A percentile compares a stretch with the other conserved stretches of the same genome.
Evolutionary conservation across 1,140 invertebrate species (phyloP).

Genomic region (Apis mellifera): Amel_HAv3.1 CM009946.2:2858501-2859000

Average conservation of each 20-base stretch:
- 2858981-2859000: constrained; percentile 77
- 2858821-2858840: neutral
- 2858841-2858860: neutral
- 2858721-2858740: too few species aligned
- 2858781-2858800: too few species aligned
- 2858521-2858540: neutral
- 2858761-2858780: too few species aligned
- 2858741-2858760: too few species aligned
- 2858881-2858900: neutral
- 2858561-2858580: too few species aligned
- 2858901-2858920: neutral
- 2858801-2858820: too few species aligned
- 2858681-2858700: too few species aligned
- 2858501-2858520: neutral
- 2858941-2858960: neutral
- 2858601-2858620: neutral
- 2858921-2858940: constrained; percentile 16
- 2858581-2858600: neutral
- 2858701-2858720: too few species aligned
- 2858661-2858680: too few species aligned
- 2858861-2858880: neutral
- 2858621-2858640: too few species aligned
- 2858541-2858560: constrained; percentile 22
- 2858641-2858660: too few species aligned
- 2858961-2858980: neutral